Evolutionary conservation across 2,888 invertebrate species (phyloP).

Genomic region (Troides oblongomaculatus): DNA sequence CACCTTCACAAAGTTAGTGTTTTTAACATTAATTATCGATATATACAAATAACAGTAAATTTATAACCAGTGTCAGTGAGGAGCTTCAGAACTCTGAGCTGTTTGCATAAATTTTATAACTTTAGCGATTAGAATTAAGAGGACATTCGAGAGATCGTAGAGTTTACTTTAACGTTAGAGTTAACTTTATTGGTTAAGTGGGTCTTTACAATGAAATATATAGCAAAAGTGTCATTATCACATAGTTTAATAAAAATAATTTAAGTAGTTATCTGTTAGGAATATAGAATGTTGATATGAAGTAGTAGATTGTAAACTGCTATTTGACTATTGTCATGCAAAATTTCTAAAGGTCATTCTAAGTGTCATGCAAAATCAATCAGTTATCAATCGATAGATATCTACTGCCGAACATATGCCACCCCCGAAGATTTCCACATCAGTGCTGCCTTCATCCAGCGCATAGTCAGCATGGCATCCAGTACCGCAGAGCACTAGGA

Average conservation of each 20-base stretch:
- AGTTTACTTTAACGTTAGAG: neutral
- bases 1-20: neutral
- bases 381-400: no score
- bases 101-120: slow-evolving; percentile 72
- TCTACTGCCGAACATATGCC: no score
- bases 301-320: neutral
- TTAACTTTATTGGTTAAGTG: slow-evolving; percentile 5
- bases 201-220: neutral
- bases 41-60: slow-evolving; percentile 4
- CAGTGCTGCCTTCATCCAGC: no score
- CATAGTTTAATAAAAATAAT: neutral
- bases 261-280: neutral
- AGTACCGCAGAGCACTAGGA: no score
- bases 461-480: no score
- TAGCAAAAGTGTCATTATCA: neutral
- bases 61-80: slow-evolving; percentile 23
- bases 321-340: no score
- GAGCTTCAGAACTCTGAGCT: slow-evolving; percentile 42
- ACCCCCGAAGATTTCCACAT: no score
- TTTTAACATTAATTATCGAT: neutral
- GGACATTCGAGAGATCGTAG: slow-evolving; percentile 57
- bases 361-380: no score
- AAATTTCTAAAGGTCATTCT: no score
- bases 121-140: slow-evolving; percentile 77
- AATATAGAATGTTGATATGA: neutral